Conservation (phyloP, 2,797 vertebrate genomes). For the Pyrocephalus nanus region DNA sequence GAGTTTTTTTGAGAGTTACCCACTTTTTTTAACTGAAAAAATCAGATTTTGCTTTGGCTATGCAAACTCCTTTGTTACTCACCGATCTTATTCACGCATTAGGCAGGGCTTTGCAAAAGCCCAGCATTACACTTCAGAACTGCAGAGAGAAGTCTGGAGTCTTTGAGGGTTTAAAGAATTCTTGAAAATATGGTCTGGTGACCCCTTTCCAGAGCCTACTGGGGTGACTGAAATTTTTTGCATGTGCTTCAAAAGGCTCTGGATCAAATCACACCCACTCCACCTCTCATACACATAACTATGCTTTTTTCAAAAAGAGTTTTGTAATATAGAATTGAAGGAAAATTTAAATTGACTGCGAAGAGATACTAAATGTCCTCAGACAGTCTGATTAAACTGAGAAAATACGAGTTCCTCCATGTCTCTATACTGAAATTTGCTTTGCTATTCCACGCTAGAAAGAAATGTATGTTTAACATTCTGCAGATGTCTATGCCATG, state of each 20-base stretch:
- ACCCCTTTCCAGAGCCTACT: background rate
- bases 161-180: background rate
- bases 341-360: background rate
- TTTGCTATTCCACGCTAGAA: background rate
- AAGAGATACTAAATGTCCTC: background rate
- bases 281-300: background rate
- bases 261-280: background rate
- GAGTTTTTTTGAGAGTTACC: background rate
- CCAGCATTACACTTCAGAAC: background rate
- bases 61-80: background rate
- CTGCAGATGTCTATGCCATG: slow-evolving; percentile 8
- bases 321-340: background rate
- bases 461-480: slow-evolving; percentile 29
- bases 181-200: background rate
- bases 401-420: background rate
- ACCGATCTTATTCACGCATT: background rate
- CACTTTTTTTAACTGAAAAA: background rate
- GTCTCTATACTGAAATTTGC: background rate
- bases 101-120: background rate
- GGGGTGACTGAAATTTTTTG: background rate
- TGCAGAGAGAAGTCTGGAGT: background rate
- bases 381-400: background rate
- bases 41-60: background rate
- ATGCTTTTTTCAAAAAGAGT: background rate
- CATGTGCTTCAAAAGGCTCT: background rate